phyloP scores from a whole-genome alignment of 2,797 vertebrate species.

The Rhinogobio ventralis region DNA sequence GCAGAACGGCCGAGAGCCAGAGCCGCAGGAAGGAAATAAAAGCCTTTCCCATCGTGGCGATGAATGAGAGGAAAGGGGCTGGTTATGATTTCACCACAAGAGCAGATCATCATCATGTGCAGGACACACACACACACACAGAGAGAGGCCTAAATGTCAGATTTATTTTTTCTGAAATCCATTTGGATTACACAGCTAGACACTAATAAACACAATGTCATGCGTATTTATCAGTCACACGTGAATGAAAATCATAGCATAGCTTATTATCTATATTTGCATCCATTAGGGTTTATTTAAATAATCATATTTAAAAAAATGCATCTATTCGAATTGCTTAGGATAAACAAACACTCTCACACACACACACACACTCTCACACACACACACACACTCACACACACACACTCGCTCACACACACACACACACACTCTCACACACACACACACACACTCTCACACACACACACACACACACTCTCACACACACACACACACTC shows the following conservation, averaged over 20 bases:
- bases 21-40: conserved; percentile 77
- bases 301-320: neutral
- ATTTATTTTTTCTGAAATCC: neutral
- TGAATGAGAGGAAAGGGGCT: conserved; percentile 78
- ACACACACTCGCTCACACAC: too few relatives aligned
- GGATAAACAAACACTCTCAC: too few relatives aligned
- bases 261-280: neutral
- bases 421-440: too few relatives aligned
- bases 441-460: too few relatives aligned
- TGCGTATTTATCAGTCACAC: neutral
- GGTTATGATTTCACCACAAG: conserved; percentile 73
- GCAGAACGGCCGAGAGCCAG: conserved; percentile 63
- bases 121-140: neutral
- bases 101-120: neutral
- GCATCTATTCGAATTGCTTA: too few relatives aligned
- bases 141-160: neutral
- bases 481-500: too few relatives aligned
- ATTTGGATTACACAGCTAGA: neutral
- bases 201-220: neutral
- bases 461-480: too few relatives aligned
- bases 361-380: too few relatives aligned
- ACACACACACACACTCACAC: too few relatives aligned
- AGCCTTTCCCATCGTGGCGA: conserved; percentile 78
- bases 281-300: neutral
- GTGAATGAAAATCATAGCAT: too few relatives aligned